These are phyloP conservation scores for Siniperca undulata DNA, from an alignment of 2,797 vertebrate species.

Conservation along the genomic window DNA sequence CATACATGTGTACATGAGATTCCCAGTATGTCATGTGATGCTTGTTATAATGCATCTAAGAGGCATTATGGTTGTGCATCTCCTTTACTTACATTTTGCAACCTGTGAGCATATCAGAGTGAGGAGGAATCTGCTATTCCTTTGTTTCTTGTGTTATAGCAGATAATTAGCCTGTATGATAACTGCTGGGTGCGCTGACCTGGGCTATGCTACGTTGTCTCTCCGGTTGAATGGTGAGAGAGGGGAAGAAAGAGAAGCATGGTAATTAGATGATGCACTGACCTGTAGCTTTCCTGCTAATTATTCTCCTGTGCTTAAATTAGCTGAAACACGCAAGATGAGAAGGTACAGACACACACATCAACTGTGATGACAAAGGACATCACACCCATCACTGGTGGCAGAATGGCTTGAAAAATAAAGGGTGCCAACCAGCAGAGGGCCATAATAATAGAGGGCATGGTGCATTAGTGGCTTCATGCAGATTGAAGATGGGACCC, in stretches of 20 bases:
- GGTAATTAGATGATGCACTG: constrained; percentile 58
- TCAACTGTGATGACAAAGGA: background rate
- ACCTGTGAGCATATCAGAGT: background rate
- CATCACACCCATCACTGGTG: background rate
- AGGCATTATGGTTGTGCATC: background rate
- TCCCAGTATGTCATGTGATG: background rate
- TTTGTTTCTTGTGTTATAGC: background rate
- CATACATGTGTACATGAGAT: background rate
- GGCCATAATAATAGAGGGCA: background rate
- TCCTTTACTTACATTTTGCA: background rate
- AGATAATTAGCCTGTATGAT: constrained; percentile 52
- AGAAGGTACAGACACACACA: background rate
- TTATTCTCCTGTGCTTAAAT: constrained; percentile 48
- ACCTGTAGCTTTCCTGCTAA: constrained; percentile 51
- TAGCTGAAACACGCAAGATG: constrained; percentile 39
- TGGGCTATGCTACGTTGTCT: constrained; percentile 22
- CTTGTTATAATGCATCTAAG: background rate
- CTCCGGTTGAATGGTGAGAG: constrained; percentile 30
- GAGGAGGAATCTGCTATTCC: background rate
- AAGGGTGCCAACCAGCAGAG: background rate
- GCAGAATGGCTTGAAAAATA: background rate
- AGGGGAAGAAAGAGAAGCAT: constrained; percentile 17
- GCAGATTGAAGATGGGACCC: background rate
- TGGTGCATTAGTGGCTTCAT: background rate
- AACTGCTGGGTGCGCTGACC: constrained; percentile 50